Conservation (phyloP, 2,888 invertebrate genomes). For the Sylvicola cinctus region DNA sequence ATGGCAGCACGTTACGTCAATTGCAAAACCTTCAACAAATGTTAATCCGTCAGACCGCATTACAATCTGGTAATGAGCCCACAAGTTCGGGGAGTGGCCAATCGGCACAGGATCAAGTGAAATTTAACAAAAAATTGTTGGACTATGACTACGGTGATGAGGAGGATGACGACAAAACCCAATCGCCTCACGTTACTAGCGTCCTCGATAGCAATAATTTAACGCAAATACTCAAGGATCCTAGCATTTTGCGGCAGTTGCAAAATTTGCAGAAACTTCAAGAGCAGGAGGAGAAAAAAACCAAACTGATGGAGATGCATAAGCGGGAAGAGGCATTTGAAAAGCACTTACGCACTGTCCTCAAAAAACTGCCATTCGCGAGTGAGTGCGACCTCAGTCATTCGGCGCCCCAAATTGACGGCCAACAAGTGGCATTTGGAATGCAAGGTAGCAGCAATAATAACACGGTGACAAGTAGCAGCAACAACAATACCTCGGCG, state of each 20-base stretch:
- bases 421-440: conserved; percentile 4
- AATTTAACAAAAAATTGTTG: conserved; percentile 66
- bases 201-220: conserved; percentile 21
- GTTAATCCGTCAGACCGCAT: conserved; percentile 23
- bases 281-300: conserved; percentile 37
- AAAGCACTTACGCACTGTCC: conserved; percentile 50
- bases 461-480: not conserved
- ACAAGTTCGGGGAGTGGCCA: conserved; percentile 20
- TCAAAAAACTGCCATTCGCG: conserved; percentile 45
- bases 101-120: conserved; percentile 29
- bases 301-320: conserved; percentile 45
- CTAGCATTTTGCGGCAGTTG: conserved; percentile 73
- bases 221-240: conserved; percentile 44
- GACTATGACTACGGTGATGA: conserved; percentile 88
- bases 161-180: conserved; percentile 39
- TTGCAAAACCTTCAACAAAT: conserved; percentile 41
- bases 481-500: not conserved
- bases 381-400: conserved; percentile 36
- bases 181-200: conserved; percentile 12
- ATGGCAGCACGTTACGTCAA: conserved; percentile 24
- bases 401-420: conserved; percentile 7
- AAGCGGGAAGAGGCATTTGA: conserved; percentile 57
- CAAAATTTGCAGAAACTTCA: conserved; percentile 48
- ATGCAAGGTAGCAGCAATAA: conserved; percentile 1
- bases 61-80: conserved; percentile 14